Conservation (phyloP, 2,888 invertebrate species). For the Iphiclides podalirius region DNA sequence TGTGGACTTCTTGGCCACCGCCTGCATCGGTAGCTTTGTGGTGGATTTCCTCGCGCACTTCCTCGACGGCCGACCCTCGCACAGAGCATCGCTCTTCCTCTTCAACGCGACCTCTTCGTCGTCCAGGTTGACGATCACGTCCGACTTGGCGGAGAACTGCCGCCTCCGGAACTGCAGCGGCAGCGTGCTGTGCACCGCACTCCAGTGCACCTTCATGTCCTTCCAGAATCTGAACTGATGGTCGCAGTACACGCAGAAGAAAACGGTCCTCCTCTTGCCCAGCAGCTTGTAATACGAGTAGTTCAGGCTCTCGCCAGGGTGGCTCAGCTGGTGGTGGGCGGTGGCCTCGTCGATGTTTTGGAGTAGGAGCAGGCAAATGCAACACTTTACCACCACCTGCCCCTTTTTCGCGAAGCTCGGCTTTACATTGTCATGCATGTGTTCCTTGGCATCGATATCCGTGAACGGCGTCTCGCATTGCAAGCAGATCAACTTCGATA, state of each 20-base stretch:
- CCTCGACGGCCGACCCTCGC: conserved; percentile 26
- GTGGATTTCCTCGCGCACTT: conserved; percentile 72
- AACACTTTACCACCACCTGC: conserved; percentile 64
- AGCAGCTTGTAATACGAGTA: conserved; percentile 48
- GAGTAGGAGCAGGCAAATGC: conserved; percentile 54
- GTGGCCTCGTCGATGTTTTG: conserved; percentile 43
- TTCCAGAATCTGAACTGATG: conserved; percentile 40
- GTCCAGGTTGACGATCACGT: conserved; percentile 20
- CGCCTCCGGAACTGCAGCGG: conserved; percentile 32
- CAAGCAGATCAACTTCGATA: conserved; percentile 44
- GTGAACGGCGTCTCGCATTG: conserved; percentile 47
- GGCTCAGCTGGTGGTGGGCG: conserved; percentile 52
- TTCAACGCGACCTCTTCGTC: conserved; percentile 18
- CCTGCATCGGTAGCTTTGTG: conserved; percentile 50
- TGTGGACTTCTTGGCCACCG: conserved; percentile 54
- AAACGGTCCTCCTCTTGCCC: conserved; percentile 35
- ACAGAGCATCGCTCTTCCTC: conserved; percentile 14
- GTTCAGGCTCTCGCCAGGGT: conserved; percentile 40
- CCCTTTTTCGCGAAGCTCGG: conserved; percentile 52
- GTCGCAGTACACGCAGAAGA: conserved; percentile 42
- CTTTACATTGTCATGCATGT: conserved; percentile 42
- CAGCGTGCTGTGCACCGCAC: conserved; percentile 35
- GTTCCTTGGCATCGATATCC: conserved; percentile 34
- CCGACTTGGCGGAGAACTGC: neutral
- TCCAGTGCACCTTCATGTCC: conserved; percentile 47